Percentiles rank a stretch among this genome's conserved stretches.
Conservation (phyloP, 2,113 vertebrate genomes). For the Smithornis capensis region DNA sequence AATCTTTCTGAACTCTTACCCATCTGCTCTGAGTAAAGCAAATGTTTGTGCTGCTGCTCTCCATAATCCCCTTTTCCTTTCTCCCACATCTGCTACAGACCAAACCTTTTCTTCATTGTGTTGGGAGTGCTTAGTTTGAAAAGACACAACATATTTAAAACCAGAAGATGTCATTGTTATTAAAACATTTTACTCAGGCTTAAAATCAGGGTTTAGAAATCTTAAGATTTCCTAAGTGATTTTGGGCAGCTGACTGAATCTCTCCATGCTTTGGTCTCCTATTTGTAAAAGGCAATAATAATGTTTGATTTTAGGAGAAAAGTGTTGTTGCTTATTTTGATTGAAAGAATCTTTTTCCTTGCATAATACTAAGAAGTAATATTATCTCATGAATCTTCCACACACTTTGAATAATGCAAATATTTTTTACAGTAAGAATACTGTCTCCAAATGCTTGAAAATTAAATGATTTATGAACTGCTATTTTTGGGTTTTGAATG, state of each 20-base stretch:
- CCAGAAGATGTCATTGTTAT: background rate
- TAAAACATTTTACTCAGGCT: background rate
- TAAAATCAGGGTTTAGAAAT: background rate
- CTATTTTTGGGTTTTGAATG: background rate
- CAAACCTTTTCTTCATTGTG: conserved; percentile 4
- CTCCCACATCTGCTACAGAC: conserved; percentile 35
- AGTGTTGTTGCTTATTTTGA: background rate
- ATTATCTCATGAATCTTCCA: background rate
- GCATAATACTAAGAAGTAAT: background rate
- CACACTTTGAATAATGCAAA: background rate
- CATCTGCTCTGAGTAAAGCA: conserved; percentile 49
- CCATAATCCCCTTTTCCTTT: conserved; percentile 49
- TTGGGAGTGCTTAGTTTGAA: background rate
- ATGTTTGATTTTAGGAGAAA: background rate
- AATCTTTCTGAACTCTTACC: conserved; percentile 18
- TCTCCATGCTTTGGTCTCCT: background rate
- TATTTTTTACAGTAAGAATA: background rate
- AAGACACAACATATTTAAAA: background rate
- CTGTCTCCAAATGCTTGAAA: background rate
- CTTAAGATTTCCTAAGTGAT: background rate
- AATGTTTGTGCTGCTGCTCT: conserved; percentile 47
- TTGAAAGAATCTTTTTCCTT: background rate
- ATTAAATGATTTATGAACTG: background rate
- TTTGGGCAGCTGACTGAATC: background rate
- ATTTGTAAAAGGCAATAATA: background rate